These are phyloP conservation scores for Dryobotodes eremita DNA, from an alignment of 2,888 invertebrate species.

Conservation along the genomic window DNA sequence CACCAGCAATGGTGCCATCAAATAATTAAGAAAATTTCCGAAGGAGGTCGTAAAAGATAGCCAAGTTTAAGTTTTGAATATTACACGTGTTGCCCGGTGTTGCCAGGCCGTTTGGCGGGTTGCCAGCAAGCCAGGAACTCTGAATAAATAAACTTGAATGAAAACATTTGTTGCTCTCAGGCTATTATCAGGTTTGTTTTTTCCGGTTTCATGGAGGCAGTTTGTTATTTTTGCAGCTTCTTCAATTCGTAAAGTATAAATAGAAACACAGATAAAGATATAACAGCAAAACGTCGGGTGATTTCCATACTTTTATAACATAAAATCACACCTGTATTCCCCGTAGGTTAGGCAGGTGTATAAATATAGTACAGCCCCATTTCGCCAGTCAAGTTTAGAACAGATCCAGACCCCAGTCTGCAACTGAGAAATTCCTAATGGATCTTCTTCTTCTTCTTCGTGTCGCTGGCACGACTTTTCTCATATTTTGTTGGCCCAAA, in stretches of 20 bases:
- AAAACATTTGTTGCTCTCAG: conserved; percentile 43
- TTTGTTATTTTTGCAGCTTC: conserved; percentile 18
- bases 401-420: neutral
- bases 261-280: neutral
- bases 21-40: conserved; percentile 18
- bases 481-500: no score
- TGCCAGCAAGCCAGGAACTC: conserved; percentile 33
- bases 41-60: conserved; percentile 6
- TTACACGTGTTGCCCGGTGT: conserved; percentile 29
- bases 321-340: neutral
- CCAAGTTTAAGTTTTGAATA: conserved; percentile 27
- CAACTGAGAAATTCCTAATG: neutral
- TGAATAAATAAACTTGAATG: conserved; percentile 45
- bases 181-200: conserved; percentile 24
- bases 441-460: no score
- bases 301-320: neutral
- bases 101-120: conserved; percentile 32
- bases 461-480: no score
- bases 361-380: neutral
- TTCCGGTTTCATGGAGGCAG: conserved; percentile 3
- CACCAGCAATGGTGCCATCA: neutral
- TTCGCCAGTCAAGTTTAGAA: neutral
- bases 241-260: neutral
- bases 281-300: neutral
- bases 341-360: neutral